These are phyloP conservation scores for Drosophila recens DNA, from an alignment of 2,888 invertebrate genomes.

Conservation along the genomic window DNA sequence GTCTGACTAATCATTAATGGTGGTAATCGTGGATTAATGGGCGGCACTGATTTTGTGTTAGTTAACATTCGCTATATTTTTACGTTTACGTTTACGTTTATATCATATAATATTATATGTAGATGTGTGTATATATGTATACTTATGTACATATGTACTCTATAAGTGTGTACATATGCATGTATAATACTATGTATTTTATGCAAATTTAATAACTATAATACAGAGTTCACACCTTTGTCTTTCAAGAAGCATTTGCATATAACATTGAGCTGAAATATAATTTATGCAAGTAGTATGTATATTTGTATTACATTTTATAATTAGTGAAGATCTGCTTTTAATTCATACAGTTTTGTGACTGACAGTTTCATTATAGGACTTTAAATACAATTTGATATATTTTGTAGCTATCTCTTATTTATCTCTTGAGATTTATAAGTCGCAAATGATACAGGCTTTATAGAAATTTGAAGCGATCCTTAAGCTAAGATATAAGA, in stretches of 20 bases:
- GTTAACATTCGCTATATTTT: conserved; percentile 73
- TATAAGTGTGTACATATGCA: conserved; percentile 11
- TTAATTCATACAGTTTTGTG: conserved; percentile 12
- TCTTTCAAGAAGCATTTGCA: conserved; percentile 20
- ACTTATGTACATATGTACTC: conserved; percentile 19
- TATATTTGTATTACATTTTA: conserved; percentile 1
- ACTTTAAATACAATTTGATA: conserved; percentile 12
- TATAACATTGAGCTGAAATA: conserved; percentile 54
- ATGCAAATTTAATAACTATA: conserved; percentile 48
- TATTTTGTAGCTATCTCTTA: conserved; percentile 2
- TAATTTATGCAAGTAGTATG: not conserved
- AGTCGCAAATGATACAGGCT: conserved; percentile 16
- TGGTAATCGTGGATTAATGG: conserved; percentile 81
- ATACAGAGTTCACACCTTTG: conserved; percentile 48
- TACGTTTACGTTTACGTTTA: conserved; percentile 41
- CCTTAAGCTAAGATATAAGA: conserved; percentile 36
- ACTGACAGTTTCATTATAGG: conserved; percentile 7
- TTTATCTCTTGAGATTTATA: not conserved
- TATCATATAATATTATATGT: conserved; percentile 23
- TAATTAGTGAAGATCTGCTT: conserved; percentile 15
- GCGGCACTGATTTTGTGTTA: conserved; percentile 80
- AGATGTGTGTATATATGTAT: conserved; percentile 25
- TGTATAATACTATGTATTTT: conserved; percentile 31
- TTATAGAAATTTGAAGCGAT: conserved; percentile 30
- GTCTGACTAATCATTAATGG: conserved; percentile 73